phyloP scores from a whole-genome alignment of 1,140 invertebrate genomes.

The Tyrophagus putrescentiae region DNA sequence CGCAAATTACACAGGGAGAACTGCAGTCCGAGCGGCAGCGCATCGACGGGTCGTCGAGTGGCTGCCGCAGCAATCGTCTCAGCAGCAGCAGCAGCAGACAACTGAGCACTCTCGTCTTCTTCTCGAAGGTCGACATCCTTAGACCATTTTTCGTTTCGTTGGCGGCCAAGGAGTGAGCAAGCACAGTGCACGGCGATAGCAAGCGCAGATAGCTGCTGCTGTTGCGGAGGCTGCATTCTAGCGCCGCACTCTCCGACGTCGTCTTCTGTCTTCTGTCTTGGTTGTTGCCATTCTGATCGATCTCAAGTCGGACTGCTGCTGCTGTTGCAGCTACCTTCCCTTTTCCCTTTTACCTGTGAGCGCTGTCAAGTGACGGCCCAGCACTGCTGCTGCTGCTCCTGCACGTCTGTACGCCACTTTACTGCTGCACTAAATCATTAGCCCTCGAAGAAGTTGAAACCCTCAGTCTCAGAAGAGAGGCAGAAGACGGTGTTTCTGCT shows the following conservation, averaged over 20 bases:
- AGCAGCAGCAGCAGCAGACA: background rate
- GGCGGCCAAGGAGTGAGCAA: background rate
- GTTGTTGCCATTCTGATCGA: slow-evolving; percentile 11
- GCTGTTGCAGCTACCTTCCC: background rate
- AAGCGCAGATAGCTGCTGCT: slow-evolving; percentile 6
- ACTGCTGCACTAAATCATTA: slow-evolving; percentile 12
- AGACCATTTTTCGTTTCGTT: background rate
- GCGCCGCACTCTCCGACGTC: slow-evolving; percentile 8
- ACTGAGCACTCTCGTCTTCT: background rate
- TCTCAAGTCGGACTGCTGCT: background rate
- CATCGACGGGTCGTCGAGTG: background rate
- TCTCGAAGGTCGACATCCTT: slow-evolving; percentile 14
- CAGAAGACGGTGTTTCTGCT: too few relatives aligned
- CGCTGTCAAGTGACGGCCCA: too few relatives aligned
- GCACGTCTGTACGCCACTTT: background rate
- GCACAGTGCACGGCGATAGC: too few relatives aligned
- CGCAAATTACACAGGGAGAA: background rate
- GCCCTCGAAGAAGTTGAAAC: too few relatives aligned
- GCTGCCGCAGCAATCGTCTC: too few relatives aligned
- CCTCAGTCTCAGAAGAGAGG: too few relatives aligned
- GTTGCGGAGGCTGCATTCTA: too few relatives aligned
- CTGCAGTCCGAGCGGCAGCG: background rate
- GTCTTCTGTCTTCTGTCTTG: too few relatives aligned
- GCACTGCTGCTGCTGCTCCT: too few relatives aligned
- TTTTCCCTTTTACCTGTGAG: background rate